Conservation (phyloP, 2,113 vertebrate species). For the Felis chaus region DNA sequence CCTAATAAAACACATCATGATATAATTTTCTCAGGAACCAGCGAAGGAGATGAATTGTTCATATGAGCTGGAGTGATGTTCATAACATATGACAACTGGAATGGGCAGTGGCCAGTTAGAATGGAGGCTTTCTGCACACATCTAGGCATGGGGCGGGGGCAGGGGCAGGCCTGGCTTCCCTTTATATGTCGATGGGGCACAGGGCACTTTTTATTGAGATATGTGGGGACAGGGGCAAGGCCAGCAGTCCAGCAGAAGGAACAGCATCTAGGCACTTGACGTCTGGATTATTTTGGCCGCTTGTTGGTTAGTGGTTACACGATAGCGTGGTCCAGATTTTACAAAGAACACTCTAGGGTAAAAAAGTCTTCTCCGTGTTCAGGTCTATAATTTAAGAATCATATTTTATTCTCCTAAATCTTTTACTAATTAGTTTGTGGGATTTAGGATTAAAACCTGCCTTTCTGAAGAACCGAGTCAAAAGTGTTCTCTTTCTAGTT, state of each 20-base stretch:
- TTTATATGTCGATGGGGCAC: not conserved
- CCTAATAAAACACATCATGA: not conserved
- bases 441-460: not conserved
- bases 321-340: not conserved
- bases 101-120: not conserved
- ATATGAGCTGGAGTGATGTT: not conserved
- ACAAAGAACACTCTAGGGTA: not conserved
- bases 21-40: slow-evolving; percentile 24
- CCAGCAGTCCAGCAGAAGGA: not conserved
- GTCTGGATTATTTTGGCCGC: not conserved
- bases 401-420: not conserved
- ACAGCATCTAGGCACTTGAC: not conserved
- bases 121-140: not conserved
- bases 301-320: not conserved
- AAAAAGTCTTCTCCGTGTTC: not conserved
- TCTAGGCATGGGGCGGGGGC: not conserved
- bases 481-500: not conserved
- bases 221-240: not conserved
- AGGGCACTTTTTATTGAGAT: not conserved
- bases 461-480: not conserved
- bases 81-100: not conserved
- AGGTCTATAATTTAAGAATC: not conserved
- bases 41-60: not conserved
- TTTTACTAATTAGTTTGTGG: not conserved
- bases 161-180: not conserved